These are phyloP conservation scores for Tethya wilhelma DNA, from an alignment of 37 sponge, comb jelly and placozoan species.

Conservation along the genomic window DNA sequence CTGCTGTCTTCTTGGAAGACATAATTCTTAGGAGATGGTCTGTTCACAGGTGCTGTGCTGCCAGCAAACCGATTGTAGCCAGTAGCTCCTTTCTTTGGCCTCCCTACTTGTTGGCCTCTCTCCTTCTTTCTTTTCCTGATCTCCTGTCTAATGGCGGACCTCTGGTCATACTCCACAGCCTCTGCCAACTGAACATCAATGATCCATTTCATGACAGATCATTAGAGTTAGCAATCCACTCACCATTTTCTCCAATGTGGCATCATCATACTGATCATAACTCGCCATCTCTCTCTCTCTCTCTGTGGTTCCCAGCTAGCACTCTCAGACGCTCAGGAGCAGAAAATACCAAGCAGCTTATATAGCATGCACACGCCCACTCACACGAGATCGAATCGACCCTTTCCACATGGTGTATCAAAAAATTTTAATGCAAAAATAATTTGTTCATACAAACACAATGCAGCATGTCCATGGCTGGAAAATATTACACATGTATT, in stretches of 20 bases:
- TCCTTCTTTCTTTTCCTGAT: slow-evolving; percentile 63
- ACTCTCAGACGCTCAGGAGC: no score
- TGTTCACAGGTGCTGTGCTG: background rate
- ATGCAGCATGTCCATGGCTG: no score
- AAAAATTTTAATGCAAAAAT: no score
- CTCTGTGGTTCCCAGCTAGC: no score
- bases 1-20: background rate
- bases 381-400: no score
- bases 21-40: slow-evolving; percentile 1
- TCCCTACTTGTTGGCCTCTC: slow-evolving; percentile 7
- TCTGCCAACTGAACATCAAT: slow-evolving; percentile 41
- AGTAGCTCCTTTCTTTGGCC: slow-evolving; percentile 25
- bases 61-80: slow-evolving; percentile 70
- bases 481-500: background rate
- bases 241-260: slow-evolving; percentile 54
- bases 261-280: slow-evolving; percentile 42
- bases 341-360: no score
- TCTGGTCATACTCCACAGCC: slow-evolving; percentile 75
- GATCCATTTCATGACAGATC: background rate
- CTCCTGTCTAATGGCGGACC: slow-evolving; percentile 61
- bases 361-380: no score
- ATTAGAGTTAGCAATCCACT: background rate
- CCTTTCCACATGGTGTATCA: no score
- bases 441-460: no score
- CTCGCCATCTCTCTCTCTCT: slow-evolving; percentile 37